Evolutionary conservation across 2,113 vertebrate species (phyloP), one percentile per base, ranked within the genome.

Genomic region (Aramus guarauna): DNA sequence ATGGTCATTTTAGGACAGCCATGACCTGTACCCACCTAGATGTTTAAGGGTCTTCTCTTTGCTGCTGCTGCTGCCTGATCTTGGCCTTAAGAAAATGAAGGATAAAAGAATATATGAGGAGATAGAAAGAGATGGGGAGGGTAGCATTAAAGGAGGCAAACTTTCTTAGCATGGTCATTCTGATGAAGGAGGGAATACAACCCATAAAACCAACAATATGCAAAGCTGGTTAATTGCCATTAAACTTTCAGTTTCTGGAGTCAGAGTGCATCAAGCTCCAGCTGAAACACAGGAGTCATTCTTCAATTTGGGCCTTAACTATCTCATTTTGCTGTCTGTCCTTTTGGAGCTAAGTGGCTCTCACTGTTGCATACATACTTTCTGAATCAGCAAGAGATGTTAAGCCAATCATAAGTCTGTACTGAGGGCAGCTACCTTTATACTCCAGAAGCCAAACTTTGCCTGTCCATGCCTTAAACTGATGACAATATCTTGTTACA

Each of bases 1-100:
- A 3, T 15, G 27, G 26, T 23, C 43, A 43, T n/a, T 76, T 78
- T 52, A 41, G 43, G 60, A 55, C n/a, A 90, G 59, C 12, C 3
- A 8, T 2, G 17, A 45, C 9, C 30, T 37, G 34, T 85, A 98
- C 96, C 1, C 92, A 98, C 97, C 93, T 64, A n/a, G 48, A 77
- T 47, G 8, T 36, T 64, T 22, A 32, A 60, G 34, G 27, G 17
- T 91, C 79, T 91, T 91, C 76, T 97, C 92, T 68, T 6, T 50
- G 62, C 19, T 60, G 59, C 55, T 60, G 59, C 55, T 78, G 18
- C 23, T 90, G 78, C 85, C 56, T 27, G 9, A 84, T 63, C 32
- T 60, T 80, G 82, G 75, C 64, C 98, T 98, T 92, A 59, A 96
- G 93, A 92, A 83, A 93, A 96, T 4, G 6, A 11, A 68, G 14